Evolutionary conservation across 2,888 invertebrate species (phyloP).

Genomic region (Erynnis tages): DNA sequence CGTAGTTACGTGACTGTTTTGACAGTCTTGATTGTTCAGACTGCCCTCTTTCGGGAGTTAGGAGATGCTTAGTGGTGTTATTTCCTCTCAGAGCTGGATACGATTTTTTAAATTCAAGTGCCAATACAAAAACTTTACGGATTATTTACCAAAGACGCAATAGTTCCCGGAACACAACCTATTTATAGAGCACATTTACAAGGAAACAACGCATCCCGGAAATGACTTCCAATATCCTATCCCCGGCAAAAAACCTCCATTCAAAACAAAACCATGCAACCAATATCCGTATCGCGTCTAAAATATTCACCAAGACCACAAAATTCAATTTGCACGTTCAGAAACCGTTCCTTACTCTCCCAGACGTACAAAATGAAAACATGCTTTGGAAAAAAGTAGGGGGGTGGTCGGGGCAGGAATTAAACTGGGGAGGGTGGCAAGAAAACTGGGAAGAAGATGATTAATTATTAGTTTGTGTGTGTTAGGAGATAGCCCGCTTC

Average conservation of each 20-base stretch:
- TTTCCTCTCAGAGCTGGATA: too few relatives aligned
- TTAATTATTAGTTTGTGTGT: constrained; percentile 81
- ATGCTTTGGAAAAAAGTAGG: constrained; percentile 64
- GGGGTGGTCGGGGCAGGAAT: constrained; percentile 68
- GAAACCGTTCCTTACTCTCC: constrained; percentile 46
- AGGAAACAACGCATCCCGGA: constrained; percentile 8
- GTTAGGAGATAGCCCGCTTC: constrained; percentile 59
- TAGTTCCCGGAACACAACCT: too few relatives aligned
- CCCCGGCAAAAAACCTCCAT: background rate
- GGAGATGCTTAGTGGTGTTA: too few relatives aligned
- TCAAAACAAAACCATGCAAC: constrained; percentile 42
- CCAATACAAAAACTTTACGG: too few relatives aligned
- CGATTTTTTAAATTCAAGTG: too few relatives aligned
- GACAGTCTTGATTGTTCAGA: too few relatives aligned
- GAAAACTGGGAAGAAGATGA: constrained; percentile 66
- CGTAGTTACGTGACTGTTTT: too few relatives aligned
- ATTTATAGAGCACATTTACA: background rate
- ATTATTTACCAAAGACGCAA: too few relatives aligned
- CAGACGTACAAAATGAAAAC: constrained; percentile 76
- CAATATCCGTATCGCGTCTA: constrained; percentile 62
- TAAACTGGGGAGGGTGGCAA: constrained; percentile 60
- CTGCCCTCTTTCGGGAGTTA: too few relatives aligned
- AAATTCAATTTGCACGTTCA: constrained; percentile 76
- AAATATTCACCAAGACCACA: constrained; percentile 78
- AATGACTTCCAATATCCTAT: constrained; percentile 16